These are phyloP conservation scores for Gasterosteus aculeatus DNA, from an alignment of 2,113 vertebrate genomes.

Conservation along the genomic window DNA sequence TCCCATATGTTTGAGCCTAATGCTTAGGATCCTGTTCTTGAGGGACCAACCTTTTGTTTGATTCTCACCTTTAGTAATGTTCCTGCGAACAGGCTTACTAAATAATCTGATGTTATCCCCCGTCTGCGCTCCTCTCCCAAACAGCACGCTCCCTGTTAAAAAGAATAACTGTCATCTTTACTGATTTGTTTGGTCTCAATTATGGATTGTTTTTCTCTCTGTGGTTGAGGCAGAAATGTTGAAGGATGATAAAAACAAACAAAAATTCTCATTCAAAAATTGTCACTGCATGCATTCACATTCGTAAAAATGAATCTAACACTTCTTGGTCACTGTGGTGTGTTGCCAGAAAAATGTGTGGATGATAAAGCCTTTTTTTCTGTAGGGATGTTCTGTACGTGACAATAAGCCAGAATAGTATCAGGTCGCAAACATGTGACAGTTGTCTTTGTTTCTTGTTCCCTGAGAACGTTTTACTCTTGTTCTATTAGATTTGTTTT, in stretches of 20 bases:
- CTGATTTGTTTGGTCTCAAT: neutral
- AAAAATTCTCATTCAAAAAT: conserved; percentile 29
- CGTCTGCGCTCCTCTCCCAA: neutral
- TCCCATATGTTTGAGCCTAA: conserved; percentile 26
- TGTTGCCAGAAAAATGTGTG: neutral
- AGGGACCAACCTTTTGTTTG: neutral
- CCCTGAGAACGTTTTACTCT: neutral
- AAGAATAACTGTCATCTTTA: neutral
- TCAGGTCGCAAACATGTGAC: neutral
- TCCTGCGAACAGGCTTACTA: neutral
- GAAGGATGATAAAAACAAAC: conserved; percentile 17
- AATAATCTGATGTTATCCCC: neutral
- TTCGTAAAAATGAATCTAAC: conserved; percentile 17
- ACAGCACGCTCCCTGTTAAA: neutral
- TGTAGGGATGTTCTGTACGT: neutral
- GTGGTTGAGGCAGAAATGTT: neutral
- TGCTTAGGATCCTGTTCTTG: neutral
- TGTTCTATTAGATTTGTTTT: neutral
- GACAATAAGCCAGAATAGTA: neutral
- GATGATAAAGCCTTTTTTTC: neutral
- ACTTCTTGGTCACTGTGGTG: neutral
- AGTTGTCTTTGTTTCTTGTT: neutral
- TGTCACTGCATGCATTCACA: neutral
- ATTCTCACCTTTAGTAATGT: neutral
- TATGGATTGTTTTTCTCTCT: conserved; percentile 23